Evolutionary conservation across 1,140 invertebrate genomes (phyloP).

Genomic region (Tetramorium simillimum): DNA sequence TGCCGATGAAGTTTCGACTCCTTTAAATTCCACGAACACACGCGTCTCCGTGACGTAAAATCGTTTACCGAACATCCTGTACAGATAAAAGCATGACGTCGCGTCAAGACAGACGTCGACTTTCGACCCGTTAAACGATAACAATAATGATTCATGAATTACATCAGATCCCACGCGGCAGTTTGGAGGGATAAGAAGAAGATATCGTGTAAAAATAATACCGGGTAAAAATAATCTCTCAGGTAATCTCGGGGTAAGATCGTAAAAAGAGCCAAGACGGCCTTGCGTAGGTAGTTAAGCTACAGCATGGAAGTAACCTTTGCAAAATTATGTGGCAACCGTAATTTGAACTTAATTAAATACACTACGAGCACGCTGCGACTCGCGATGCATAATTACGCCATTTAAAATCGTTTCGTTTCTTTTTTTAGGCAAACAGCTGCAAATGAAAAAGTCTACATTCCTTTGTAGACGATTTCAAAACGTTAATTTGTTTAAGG

Average conservation of each 20-base stretch:
- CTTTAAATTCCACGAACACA: neutral
- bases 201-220: neutral
- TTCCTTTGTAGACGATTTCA: neutral
- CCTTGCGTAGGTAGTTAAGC: conserved; percentile 18
- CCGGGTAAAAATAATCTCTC: neutral
- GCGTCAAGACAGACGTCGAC: neutral
- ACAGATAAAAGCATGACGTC: conserved; percentile 18
- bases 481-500: neutral
- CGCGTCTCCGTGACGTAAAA: neutral
- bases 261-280: neutral
- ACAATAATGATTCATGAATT: conserved; percentile 25
- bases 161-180: neutral
- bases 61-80: neutral
- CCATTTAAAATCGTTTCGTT: conserved; percentile 2
- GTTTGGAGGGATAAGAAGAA: conserved; percentile 1
- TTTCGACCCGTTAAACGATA: neutral
- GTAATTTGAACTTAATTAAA: conserved; percentile 20
- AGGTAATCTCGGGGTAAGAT: neutral
- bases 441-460: neutral
- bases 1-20: neutral
- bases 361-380: neutral
- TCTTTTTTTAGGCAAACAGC: neutral
- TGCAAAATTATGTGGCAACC: neutral
- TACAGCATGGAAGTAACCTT: conserved; percentile 1
- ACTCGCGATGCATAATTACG: neutral